These are phyloP conservation scores for Mastigias papua DNA, from an alignment of 30 jellyfish, hydroid and myxozoan genomes.

Conservation along the genomic window DNA sequence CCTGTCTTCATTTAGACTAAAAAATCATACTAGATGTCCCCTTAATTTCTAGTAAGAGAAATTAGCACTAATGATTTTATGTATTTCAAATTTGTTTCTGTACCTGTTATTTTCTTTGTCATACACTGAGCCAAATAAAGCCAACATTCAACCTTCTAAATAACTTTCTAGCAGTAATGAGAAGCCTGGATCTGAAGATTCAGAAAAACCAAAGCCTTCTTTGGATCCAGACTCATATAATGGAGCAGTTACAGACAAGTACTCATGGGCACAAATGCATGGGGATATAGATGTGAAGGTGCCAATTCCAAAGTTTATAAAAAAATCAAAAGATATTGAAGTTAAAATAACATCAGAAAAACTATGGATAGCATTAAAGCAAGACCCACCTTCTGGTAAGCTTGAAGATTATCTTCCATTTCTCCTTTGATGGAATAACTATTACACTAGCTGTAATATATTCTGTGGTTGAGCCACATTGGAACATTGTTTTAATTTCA, in stretches of 20 bases:
- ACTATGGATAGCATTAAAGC: slow-evolving; percentile 52
- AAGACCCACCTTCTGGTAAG: slow-evolving; percentile 83
- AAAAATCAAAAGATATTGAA: slow-evolving; percentile 82
- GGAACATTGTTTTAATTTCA: too few relatives aligned
- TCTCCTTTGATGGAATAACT: too few relatives aligned
- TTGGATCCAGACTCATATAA: slow-evolving; percentile 74
- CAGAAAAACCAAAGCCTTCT: slow-evolving; percentile 2
- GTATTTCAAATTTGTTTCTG: too few relatives aligned
- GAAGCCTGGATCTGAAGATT: not conserved
- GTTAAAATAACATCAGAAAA: slow-evolving; percentile 68
- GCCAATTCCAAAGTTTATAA: slow-evolving; percentile 75
- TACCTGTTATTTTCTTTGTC: too few relatives aligned
- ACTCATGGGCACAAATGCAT: slow-evolving; percentile 89
- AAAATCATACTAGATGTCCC: too few relatives aligned
- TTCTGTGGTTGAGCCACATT: too few relatives aligned
- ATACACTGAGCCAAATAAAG: not conserved
- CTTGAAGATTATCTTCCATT: not conserved
- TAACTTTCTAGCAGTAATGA: not conserved
- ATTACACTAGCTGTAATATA: too few relatives aligned
- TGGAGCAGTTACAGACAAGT: slow-evolving; percentile 87
- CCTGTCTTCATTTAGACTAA: too few relatives aligned
- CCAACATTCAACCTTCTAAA: not conserved
- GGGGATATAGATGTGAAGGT: slow-evolving; percentile 83
- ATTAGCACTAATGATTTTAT: too few relatives aligned
- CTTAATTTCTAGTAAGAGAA: too few relatives aligned